Base-by-base conservation (phyloP, 1,140 invertebrate genomes). In the Argopecten irradians region DNA sequence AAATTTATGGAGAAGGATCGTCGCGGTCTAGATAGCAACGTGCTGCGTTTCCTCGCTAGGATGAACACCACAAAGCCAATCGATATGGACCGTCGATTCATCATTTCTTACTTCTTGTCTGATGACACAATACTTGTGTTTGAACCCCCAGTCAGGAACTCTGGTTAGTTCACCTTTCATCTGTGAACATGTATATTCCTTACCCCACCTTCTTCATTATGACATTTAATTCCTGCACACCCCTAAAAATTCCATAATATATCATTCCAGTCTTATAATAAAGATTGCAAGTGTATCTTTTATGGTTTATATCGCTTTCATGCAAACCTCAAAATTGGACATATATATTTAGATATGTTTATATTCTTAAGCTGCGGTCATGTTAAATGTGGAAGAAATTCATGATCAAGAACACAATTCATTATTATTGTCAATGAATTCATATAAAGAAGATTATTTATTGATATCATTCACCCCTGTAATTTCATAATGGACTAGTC, bases 81-180 rank as follows among this genome's bases (percentile, higher is more conserved):
- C 87, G 97, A 98, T 94, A 95, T 94, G 82, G 96, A 96, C 9
- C 96, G 98, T 39, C 96, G 96, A 83, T 99, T 99, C 93, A 97
- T 98, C 82, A 97, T 99, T 33, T 97, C 97, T 90, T 98, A 98
- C 92, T 98, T 96, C 94, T 95, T 98, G 82, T 96, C 96, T 90
- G 98, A 99, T 94, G 97, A 98, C 90, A 98, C 98, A 0, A 96
- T 98, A 55, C 96, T 97, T 34, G 97, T 99, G 8, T 98, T 97
- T 94, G 98, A 99, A 95, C 94, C 94, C 34, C 96, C 97, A 3
- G 96, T 96, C 89, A 96, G 97, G 91, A 98, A 98, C 94, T 97
- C 97, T 87, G 97, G 98, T 96, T 87, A 90, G 88, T 89, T 46
- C 8, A 41, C 16, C 22, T 71, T 34, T 84, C 2, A 84, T 34